Base-by-base conservation (phyloP, 64 coral and sea anemone genomes). In the Platygyra sinensis region DNA sequence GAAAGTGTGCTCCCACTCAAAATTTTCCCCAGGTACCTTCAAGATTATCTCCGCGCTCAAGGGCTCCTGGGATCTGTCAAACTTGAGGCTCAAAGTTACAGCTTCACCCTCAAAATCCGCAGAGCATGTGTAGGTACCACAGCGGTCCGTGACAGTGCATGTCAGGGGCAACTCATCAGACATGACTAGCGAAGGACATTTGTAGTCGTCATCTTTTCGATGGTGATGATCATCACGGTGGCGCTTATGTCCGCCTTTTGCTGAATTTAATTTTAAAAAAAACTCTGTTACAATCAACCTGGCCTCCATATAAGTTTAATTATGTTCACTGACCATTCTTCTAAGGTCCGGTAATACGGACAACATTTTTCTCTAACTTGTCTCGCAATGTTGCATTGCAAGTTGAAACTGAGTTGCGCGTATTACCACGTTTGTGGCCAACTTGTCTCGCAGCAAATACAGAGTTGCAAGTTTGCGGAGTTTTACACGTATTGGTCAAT, bases 171-270 rank as follows among this genome's bases (percentile, higher is more conserved):
- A 10, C 1, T 72, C 12, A 0, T 64, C 12, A 25, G n/a, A 28
- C 28, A 60, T 54, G 0, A 17, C 17, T 8, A 5, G 81, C 38
- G 10, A 12, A 85, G 81, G 42, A 10, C 81, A 85, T 50, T 84
- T 69, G 4, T 29, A 12, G 42, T 38, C 74, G 5, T 51, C 38
- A 50, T 49, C 7, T 50, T 22, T 10, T 1, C 52, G 17, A 24
- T 50, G 33, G 17, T 61, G 20, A 10, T 10, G 20, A 1, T 78
- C 10, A 29, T 14, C 49, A 27, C 6, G 49, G 0, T 18, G 80
- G 33, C 81, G 8, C n/a, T 20, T 60, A 46, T 83, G 61, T 62
- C 80, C 81, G 15, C 81, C 81, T 85, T 85, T 85, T n/a, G 36
- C 81, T 85, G 24, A 72, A 51, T 71, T 61, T 8, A 19, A 82